These are phyloP conservation scores for Hirtodrosophila trivittata DNA, from an alignment of 2,888 invertebrate genomes.

Conservation along the genomic window DNA sequence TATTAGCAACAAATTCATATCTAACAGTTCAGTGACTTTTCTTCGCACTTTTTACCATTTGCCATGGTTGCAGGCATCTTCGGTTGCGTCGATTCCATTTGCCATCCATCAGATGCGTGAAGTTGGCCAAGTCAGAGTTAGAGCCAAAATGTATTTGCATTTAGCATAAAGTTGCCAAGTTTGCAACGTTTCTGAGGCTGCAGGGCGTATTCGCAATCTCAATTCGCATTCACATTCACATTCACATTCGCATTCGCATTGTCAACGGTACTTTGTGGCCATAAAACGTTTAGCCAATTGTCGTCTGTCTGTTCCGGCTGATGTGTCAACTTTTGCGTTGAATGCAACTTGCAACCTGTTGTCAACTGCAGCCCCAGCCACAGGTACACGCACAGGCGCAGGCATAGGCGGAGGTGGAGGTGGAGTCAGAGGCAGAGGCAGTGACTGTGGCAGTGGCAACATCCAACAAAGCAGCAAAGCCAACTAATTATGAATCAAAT, in stretches of 20 bases:
- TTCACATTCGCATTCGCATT: slow-evolving; percentile 45
- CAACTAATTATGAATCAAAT: slow-evolving; percentile 76
- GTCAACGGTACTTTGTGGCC: slow-evolving; percentile 70
- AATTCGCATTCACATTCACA: slow-evolving; percentile 5
- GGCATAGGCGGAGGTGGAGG: slow-evolving; percentile 2
- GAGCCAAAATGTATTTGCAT: slow-evolving; percentile 66
- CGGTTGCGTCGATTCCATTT: slow-evolving; percentile 42
- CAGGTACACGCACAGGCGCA: slow-evolving; percentile 6
- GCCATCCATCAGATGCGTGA: slow-evolving; percentile 60
- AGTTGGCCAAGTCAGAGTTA: slow-evolving; percentile 14
- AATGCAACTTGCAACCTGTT: slow-evolving; percentile 60
- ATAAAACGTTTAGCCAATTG: slow-evolving; percentile 73
- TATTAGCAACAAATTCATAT: too few relatives aligned
- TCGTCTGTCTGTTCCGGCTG: slow-evolving; percentile 28
- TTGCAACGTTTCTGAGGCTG: slow-evolving; percentile 49
- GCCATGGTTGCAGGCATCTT: slow-evolving; percentile 21
- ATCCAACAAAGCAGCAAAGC: slow-evolving; percentile 8
- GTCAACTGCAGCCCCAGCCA: slow-evolving; percentile 16
- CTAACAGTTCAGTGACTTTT: slow-evolving; percentile 60
- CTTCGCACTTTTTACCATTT: slow-evolving; percentile 1
- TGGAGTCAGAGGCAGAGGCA: background rate
- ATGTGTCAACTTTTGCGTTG: slow-evolving; percentile 39
- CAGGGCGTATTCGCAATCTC: slow-evolving; percentile 43
- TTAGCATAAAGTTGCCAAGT: slow-evolving; percentile 68
- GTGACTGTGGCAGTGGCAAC: background rate